Base-by-base conservation (phyloP, 2,888 invertebrate species). In the Omphaloscelis lunosa region DNA sequence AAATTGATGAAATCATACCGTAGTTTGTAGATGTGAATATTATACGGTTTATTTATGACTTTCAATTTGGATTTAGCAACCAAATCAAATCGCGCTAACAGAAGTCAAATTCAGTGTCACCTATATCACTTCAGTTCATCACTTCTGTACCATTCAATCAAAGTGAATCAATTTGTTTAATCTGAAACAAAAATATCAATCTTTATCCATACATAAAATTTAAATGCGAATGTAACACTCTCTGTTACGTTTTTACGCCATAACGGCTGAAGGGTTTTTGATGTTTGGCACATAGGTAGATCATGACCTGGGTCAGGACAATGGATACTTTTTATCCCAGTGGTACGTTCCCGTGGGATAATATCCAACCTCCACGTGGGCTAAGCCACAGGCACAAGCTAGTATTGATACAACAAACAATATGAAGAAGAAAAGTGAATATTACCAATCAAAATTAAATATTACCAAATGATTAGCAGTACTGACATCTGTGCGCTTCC, bases 401-500 rank as follows among this genome's bases (percentile, higher is more conserved):
- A 53, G 9, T 56, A 11, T n/a, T n/a, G 5, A 53, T 23, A 53
- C 23, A 23, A 53, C 1, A 11, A 56, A 56, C n/a, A 56, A n/a
- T 12, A n/a, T 12, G 5, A 56, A 12, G n/a, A n/a, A 12, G 12
- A 56, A 5, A 27, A 27, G 2, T 56, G n/a, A 27, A 27, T 12
- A 56, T 66, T 27, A 48, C n/a, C n/a, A 0, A 56, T 17, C 29
- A 23, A 12, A 58, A 15, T 59, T 0, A 59, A 59, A 41, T 41
- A 45, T n/a, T 39, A 63, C 6, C 6, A 51, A 56, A 15, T 65
- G 23, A 75, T 81, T 75, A 65, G 58, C 29, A 58, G 48, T 67
- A 39, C 27, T 51, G 27, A 17, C 75, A 82, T 20, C 45, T 59
- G 27, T 51, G 9, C 2, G 56, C 12, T 34, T 48, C 3, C 15